phyloP scores from a whole-genome alignment of 2,888 invertebrate genomes.

The Tenodera sinensis region DNA sequence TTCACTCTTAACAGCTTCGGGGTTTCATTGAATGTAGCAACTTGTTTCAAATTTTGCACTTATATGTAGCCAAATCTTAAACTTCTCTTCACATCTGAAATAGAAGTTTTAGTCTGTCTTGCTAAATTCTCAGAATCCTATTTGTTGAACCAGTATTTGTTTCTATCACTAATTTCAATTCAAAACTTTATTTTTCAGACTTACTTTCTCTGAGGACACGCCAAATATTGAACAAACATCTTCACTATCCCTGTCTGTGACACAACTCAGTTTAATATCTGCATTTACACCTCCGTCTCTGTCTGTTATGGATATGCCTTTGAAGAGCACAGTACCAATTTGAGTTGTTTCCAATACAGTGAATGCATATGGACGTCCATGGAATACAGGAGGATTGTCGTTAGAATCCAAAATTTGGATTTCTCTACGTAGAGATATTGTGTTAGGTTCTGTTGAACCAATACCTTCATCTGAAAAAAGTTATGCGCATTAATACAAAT shows the following conservation, averaged over 20 bases:
- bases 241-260: conserved; percentile 52
- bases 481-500: neutral
- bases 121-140: too few species aligned
- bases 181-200: neutral
- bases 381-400: conserved; percentile 74
- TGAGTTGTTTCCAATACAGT: conserved; percentile 62
- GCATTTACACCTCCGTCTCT: conserved; percentile 70
- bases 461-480: conserved; percentile 60
- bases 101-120: too few species aligned
- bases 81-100: too few species aligned
- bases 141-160: too few species aligned
- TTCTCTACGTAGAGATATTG: conserved; percentile 70
- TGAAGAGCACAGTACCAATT: conserved; percentile 61
- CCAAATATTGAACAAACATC: conserved; percentile 69
- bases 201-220: conserved; percentile 61
- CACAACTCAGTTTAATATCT: conserved; percentile 62
- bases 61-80: too few species aligned
- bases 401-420: conserved; percentile 76
- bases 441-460: conserved; percentile 69
- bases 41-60: too few species aligned
- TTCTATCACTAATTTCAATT: too few species aligned
- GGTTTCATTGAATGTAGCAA: too few species aligned
- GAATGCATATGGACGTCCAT: conserved; percentile 68
- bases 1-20: too few species aligned
- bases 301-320: conserved; percentile 65